A percentile compares a stretch with the other conserved stretches of the same genome.
phyloP scores from a whole-genome alignment of 2,113 vertebrate genomes.

The Stictonetta naevosa region DNA sequence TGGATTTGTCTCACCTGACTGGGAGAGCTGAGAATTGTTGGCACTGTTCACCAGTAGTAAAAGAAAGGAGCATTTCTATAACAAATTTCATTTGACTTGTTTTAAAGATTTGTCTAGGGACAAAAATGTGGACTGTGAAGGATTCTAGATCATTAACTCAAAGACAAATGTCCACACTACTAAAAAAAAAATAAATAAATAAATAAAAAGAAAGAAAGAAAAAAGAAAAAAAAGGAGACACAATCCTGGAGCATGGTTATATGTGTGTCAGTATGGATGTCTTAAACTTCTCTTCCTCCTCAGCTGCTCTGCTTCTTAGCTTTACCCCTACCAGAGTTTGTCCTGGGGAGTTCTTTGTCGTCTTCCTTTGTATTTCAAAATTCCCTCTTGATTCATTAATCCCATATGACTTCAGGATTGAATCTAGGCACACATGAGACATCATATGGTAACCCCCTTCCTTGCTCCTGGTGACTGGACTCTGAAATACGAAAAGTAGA shows the following conservation, averaged over 20 bases:
- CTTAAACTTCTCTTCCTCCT: neutral
- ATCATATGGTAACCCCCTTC: neutral
- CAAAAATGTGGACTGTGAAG: neutral
- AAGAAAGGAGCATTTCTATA: neutral
- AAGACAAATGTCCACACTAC: neutral
- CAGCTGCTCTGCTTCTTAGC: neutral
- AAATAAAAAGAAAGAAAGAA: neutral
- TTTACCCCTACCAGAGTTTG: neutral
- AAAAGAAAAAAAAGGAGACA: neutral
- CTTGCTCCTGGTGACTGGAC: neutral
- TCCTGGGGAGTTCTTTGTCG: neutral
- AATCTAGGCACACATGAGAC: neutral
- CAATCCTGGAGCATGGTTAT: neutral
- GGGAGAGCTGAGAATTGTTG: neutral
- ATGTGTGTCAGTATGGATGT: neutral
- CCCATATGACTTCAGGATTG: neutral
- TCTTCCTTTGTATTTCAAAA: neutral
- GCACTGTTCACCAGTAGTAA: fast-evolving
- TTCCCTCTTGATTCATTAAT: neutral
- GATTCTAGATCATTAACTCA: neutral
- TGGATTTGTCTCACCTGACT: neutral
- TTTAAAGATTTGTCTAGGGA: neutral
- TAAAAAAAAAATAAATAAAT: neutral
- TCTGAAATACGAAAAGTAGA: neutral
- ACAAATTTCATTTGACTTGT: neutral